phyloP scores from a whole-genome alignment of 2,797 vertebrate species.

The Poecilia picta region DNA sequence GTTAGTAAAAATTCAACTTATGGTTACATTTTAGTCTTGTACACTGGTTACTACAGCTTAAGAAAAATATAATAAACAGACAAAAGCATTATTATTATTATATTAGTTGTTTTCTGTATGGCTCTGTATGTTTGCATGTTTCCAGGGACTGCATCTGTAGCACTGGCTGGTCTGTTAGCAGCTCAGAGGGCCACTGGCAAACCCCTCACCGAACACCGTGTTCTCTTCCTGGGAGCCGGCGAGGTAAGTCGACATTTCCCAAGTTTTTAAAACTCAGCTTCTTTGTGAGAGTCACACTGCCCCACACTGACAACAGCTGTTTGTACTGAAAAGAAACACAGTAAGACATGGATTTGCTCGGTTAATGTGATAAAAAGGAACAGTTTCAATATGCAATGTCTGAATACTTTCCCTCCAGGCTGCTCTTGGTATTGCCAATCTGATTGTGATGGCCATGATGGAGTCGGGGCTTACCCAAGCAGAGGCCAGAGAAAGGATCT shows the following conservation, averaged over 20 bases:
- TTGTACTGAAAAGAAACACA: not conserved
- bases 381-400: not conserved
- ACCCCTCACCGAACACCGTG: slow-evolving; percentile 88
- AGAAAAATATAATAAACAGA: not conserved
- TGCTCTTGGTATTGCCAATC: slow-evolving; percentile 94
- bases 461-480: slow-evolving; percentile 84
- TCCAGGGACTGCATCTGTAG: slow-evolving; percentile 92
- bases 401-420: slow-evolving; percentile 77
- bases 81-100: not conserved
- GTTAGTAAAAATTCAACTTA: not conserved
- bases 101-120: not conserved
- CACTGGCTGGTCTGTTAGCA: slow-evolving; percentile 91
- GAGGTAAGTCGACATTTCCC: slow-evolving; percentile 81
- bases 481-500: slow-evolving; percentile 88
- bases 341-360: not conserved
- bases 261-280: not conserved
- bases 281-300: not conserved
- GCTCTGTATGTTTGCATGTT: slow-evolving; percentile 34
- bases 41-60: not conserved
- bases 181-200: slow-evolving; percentile 87
- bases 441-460: slow-evolving; percentile 96
- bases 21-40: not conserved
- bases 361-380: not conserved
- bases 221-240: slow-evolving; percentile 97
- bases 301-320: slow-evolving; percentile 10